A percentile compares a stretch with the other conserved stretches of the same genome.
Conservation (phyloP, 2,113 vertebrate genomes). For the Dasyornis broadbenti region DNA sequence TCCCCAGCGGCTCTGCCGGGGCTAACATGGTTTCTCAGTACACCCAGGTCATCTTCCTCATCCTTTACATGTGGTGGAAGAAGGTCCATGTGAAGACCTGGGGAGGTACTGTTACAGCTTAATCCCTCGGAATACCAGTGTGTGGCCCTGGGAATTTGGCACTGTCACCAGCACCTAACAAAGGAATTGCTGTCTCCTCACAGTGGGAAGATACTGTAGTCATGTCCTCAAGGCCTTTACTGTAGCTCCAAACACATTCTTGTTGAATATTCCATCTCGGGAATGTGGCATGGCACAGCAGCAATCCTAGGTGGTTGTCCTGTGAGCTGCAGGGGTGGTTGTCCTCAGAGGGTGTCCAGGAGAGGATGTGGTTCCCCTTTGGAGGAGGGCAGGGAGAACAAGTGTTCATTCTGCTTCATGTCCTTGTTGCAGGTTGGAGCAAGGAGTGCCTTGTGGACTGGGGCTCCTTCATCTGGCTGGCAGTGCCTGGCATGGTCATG, state of each 20-base stretch:
- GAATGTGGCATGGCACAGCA: not conserved
- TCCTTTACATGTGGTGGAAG: constrained; percentile 82
- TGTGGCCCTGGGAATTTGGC: not conserved
- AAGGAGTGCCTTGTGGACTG: constrained; percentile 83
- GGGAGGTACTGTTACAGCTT: constrained; percentile 73
- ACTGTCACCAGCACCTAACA: not conserved
- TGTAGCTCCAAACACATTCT: not conserved
- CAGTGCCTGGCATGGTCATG: constrained; percentile 83
- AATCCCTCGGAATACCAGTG: not conserved
- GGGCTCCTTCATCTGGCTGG: constrained; percentile 82
- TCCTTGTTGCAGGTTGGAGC: constrained; percentile 79
- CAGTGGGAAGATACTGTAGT: not conserved
- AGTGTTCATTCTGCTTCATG: not conserved
- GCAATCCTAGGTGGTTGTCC: not conserved
- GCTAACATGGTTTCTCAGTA: constrained; percentile 82
- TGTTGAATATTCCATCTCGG: not conserved
- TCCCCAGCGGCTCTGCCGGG: constrained; percentile 83
- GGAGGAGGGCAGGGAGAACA: not conserved
- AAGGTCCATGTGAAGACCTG: constrained; percentile 83
- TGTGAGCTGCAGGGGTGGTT: not conserved
- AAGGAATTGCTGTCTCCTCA: not conserved
- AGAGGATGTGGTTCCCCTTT: not conserved
- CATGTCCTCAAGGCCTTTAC: not conserved
- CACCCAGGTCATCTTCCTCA: constrained; percentile 74
- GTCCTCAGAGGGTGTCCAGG: not conserved